Evolutionary conservation across 2,888 invertebrate species (phyloP), one percentile per base, ranked within the genome.

Genomic region (Ditula angustiorana): DNA sequence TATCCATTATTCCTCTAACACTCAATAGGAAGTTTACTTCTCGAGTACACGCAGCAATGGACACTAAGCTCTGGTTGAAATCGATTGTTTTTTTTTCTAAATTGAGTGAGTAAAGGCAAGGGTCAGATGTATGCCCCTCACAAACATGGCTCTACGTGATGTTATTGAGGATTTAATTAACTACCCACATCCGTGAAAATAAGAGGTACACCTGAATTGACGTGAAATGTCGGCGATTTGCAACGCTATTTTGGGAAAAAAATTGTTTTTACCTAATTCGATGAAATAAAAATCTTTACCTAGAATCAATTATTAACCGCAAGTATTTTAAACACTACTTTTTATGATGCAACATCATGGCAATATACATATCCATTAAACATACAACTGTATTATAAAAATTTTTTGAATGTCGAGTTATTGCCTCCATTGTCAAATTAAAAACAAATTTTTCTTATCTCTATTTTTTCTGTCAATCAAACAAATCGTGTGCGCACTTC

Each of bases 81-180:
- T 4, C 24, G 30, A 10, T 33, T 5, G 13, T n/a, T 8, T 7
- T 28, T 23, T 16, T n/a, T 21, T 37, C 4, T 3, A n/a, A 50
- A 24, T 46, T 41, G 59, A 57, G 49, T 59, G 19, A 61, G 60
- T 61, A 16, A 24, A 67, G 59, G 68, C 63, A 71, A 72, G 75
- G 81, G 81, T 81, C 81, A 81, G 67, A 73, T 66, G 59, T 67
- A 64, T 78, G 79, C 73, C 75, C 78, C 77, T 73, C 81, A 82
- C 79, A 81, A 70, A 76, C 76, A 78, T 72, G 71, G 60, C 73
- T 79, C 74, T 80, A 85, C 87, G 88, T 88, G 87, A 83, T 78
- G 81, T 77, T 78, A 86, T 86, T 83, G 82, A 79, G 66, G 74
- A 85, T 80, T 85, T 87, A 87, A 87, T 88, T 84, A 86, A 79